Conservation (phyloP, 1,140 invertebrate genomes). For the Dryas iulia region DNA sequence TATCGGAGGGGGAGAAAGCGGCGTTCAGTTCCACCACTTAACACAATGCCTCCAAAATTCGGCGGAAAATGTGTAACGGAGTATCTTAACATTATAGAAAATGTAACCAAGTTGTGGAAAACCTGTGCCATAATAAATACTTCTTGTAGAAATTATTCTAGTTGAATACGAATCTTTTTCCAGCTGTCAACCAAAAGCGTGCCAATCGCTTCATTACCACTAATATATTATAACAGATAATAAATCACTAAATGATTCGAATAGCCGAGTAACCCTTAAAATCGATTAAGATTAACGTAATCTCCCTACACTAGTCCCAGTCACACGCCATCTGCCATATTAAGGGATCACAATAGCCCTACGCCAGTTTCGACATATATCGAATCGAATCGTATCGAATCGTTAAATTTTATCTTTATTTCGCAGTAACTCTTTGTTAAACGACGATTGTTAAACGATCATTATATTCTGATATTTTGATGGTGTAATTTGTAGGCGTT, state of each 20-base stretch:
- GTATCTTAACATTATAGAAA: no score
- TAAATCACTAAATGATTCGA: neutral
- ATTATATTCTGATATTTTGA: constrained; percentile 35
- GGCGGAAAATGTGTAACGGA: no score
- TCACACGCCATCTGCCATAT: constrained; percentile 26
- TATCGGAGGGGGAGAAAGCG: no score
- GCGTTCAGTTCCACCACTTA: no score
- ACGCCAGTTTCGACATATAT: constrained; percentile 26
- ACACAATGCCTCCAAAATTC: no score
- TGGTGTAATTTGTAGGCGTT: constrained; percentile 21
- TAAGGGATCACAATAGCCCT: constrained; percentile 16
- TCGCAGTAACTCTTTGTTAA: constrained; percentile 46
- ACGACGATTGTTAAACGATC: constrained; percentile 33
- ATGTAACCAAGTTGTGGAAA: no score
- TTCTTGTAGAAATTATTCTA: no score
- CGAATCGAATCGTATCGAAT: constrained; percentile 22
- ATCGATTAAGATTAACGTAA: constrained; percentile 13
- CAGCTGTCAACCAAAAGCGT: no score
- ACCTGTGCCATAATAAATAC: no score
- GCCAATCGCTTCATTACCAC: no score
- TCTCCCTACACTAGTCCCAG: constrained; percentile 7
- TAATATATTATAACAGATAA: neutral
- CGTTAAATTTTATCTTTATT: constrained; percentile 50
- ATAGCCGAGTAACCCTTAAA: neutral
- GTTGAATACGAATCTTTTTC: no score